Evolutionary conservation across 2,113 vertebrate genomes (phyloP), one percentile per base, ranked within the genome.

Genomic region (Heterotis niloticus): DNA sequence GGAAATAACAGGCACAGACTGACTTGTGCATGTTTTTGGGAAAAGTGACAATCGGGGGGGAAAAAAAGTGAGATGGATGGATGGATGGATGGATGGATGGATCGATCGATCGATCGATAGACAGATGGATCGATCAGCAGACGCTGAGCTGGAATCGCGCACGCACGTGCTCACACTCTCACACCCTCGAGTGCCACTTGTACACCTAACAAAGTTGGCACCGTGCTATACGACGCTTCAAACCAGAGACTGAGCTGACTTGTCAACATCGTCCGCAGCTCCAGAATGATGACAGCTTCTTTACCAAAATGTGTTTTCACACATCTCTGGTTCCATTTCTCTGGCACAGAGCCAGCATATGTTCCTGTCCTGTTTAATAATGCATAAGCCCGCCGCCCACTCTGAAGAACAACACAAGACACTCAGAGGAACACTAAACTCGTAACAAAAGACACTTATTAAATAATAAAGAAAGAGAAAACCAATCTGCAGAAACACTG

Each of bases 341-440:
- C 29, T 34, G 52, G 62, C 59, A 20, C 1, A 54, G 16, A 65
- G 5, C 16, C 51, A 23, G 2, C 17, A 17, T 65, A 67, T 26
- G 44, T 75, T 66, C 77, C 26, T 34, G 29, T 18, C 18, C 60
- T 74, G n/a, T 62, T 79, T 44, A 79, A 64, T 79, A 79, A 79
- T 79, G 62, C 69, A 79, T 72, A 54, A 54, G n/a, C 54, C 23
- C 64, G 20, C 60, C 78, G 73, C 78, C 28, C 69, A 79, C 70
- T 56, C 44, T 24, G 70, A 52, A 64, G 16, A 64, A 44, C 29
- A 64, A 67, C 24, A 79, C 51, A 26, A 44, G 18, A 67, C 44
- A 16, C 51, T 54, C 76, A 12, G 74, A 74, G 26, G 74, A 16
- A 24, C 51, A 74, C 18, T 14, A 26, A 52, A 51, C 14, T 13